A percentile compares a stretch with the other conserved stretches of the same genome.
phyloP scores from a whole-genome alignment of 2,888 invertebrate genomes.

The Metellina segmentata region DNA sequence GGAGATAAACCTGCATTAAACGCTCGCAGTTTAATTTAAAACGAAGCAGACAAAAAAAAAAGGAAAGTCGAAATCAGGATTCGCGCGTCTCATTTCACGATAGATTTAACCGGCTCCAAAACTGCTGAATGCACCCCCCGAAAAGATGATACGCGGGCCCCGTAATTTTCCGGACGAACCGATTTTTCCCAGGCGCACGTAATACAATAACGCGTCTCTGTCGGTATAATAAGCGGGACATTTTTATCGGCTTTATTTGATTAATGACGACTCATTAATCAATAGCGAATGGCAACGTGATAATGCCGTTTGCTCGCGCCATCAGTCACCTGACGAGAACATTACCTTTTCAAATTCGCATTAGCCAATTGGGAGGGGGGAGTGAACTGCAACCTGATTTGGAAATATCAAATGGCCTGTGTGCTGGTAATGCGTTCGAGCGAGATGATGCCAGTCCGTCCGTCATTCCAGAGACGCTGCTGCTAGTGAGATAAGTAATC shows the following conservation, averaged over 20 bases:
- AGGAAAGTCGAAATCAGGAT: not conserved
- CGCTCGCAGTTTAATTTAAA: not conserved
- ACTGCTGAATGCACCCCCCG: slow-evolving; percentile 4
- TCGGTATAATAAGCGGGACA: slow-evolving; percentile 67
- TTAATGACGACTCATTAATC: slow-evolving; percentile 73
- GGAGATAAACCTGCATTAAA: not conserved
- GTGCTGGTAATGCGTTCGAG: slow-evolving; percentile 41
- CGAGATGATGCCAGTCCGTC: slow-evolving; percentile 36
- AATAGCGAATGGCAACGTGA: slow-evolving; percentile 73
- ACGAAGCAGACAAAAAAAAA: not conserved
- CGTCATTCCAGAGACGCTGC: slow-evolving; percentile 8
- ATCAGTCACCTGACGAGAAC: slow-evolving; percentile 70
- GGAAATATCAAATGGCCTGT: slow-evolving; percentile 63
- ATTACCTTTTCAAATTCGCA: slow-evolving; percentile 70
- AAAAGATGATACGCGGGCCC: not conserved
- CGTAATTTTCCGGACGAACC: slow-evolving; percentile 50
- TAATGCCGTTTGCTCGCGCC: slow-evolving; percentile 70
- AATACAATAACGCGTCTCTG: slow-evolving; percentile 62
- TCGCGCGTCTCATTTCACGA: slow-evolving; percentile 16
- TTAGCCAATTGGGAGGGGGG: slow-evolving; percentile 60
- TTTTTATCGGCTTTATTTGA: slow-evolving; percentile 72
- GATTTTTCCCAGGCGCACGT: slow-evolving; percentile 55
- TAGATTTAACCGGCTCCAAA: slow-evolving; percentile 23
- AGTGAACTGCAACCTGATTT: slow-evolving; percentile 37
- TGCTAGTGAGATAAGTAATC: slow-evolving; percentile 39